phyloP scores from a whole-genome alignment of 2,888 invertebrate species.

The Microdon myrmicae region DNA sequence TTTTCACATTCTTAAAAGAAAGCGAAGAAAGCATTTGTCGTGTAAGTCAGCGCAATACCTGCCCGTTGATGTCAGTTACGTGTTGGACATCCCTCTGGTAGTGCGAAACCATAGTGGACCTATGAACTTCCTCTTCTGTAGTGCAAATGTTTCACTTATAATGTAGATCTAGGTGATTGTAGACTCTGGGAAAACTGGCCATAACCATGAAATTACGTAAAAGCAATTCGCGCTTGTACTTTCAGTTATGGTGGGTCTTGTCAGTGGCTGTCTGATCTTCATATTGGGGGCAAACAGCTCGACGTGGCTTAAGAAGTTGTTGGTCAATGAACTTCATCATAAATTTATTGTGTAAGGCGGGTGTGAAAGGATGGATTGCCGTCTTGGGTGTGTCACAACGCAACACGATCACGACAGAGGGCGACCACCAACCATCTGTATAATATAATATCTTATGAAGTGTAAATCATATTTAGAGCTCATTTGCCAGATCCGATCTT shows the following conservation, averaged over 20 bases:
- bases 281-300: constrained; percentile 3
- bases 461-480: too few species aligned
- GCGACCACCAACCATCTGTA: neutral
- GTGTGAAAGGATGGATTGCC: constrained; percentile 24
- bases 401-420: neutral
- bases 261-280: constrained; percentile 5
- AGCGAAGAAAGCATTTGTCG: constrained; percentile 35
- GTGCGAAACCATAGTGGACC: constrained; percentile 4
- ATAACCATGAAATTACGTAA: neutral
- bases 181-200: neutral
- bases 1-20: constrained; percentile 28
- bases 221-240: too few species aligned
- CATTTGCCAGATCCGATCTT: too few species aligned
- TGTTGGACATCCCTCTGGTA: too few species aligned
- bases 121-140: constrained; percentile 6
- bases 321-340: constrained; percentile 35
- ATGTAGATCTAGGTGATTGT: too few species aligned
- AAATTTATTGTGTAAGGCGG: neutral
- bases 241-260: neutral
- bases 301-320: constrained; percentile 9
- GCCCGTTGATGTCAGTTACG: neutral
- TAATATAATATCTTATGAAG: neutral
- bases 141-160: too few species aligned
- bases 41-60: constrained; percentile 8
- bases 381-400: constrained; percentile 4